Percentiles rank a stretch among this genome's conserved stretches.
Evolutionary conservation across 2,888 invertebrate species (phyloP).

Genomic region (Lymantria dispar): DNA sequence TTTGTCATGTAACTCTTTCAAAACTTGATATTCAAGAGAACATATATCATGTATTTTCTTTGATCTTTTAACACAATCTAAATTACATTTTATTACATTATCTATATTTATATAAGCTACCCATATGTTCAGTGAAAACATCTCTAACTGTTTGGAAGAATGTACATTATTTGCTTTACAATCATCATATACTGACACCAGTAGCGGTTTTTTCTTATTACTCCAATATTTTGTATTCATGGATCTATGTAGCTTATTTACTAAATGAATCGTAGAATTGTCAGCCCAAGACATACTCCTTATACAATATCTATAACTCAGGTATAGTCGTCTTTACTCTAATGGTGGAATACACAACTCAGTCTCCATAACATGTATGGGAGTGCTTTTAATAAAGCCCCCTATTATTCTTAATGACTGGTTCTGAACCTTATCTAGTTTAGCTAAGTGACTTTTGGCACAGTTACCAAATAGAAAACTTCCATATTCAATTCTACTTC

Average conservation of each 20-base stretch:
- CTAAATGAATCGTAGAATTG: neutral
- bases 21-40: too few relatives aligned
- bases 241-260: neutral
- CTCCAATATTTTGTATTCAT: neutral
- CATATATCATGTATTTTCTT: too few relatives aligned
- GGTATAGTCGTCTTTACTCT: neutral
- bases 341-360: neutral
- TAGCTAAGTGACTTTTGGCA: neutral
- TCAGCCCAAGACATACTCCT: neutral
- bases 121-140: neutral
- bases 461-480: too few relatives aligned
- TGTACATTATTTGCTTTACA: neutral
- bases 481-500: too few relatives aligned
- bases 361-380: neutral
- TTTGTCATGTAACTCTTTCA: too few relatives aligned
- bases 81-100: neutral
- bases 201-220: neutral
- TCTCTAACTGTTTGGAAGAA: neutral
- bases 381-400: neutral
- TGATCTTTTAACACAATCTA: neutral
- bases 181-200: neutral
- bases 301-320: neutral
- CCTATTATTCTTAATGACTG: neutral
- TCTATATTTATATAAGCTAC: neutral
- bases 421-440: neutral